Conservation (phyloP, 1,140 invertebrate genomes). For the Stegodyphus mimosarum region DNA sequence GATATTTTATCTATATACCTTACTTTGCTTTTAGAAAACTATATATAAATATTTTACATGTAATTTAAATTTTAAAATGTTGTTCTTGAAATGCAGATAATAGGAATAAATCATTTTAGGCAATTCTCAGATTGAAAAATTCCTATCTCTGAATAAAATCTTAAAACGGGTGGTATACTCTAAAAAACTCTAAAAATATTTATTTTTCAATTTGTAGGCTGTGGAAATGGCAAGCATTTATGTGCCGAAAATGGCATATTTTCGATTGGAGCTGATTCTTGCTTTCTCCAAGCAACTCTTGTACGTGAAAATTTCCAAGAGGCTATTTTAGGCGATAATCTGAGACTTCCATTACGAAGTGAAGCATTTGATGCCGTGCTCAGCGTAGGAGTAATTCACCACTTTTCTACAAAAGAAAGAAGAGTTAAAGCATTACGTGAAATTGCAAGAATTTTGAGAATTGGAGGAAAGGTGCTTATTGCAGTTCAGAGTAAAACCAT, state of each 20-base stretch:
- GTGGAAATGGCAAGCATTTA: slow-evolving; percentile 24
- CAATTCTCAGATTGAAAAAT: not conserved
- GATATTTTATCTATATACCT: too few relatives aligned
- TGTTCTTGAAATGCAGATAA: too few relatives aligned
- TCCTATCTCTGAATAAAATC: too few relatives aligned
- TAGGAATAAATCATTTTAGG: not conserved
- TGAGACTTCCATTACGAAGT: slow-evolving; percentile 88
- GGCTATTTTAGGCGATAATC: slow-evolving; percentile 75
- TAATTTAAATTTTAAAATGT: too few relatives aligned
- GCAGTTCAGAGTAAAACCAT: slow-evolving; percentile 81
- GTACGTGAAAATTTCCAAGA: not conserved
- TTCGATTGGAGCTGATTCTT: slow-evolving; percentile 1
- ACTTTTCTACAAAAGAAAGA: slow-evolving; percentile 88
- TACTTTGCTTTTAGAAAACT: too few relatives aligned
- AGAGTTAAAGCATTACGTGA: slow-evolving; percentile 87
- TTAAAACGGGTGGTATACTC: too few relatives aligned
- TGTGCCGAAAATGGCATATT: not conserved
- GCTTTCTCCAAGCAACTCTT: not conserved
- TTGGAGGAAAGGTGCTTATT: slow-evolving; percentile 89
- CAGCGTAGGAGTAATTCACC: slow-evolving; percentile 92
- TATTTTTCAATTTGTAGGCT: slow-evolving; percentile 7
- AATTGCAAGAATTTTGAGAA: slow-evolving; percentile 84
- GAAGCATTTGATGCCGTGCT: slow-evolving; percentile 93
- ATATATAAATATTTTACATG: too few relatives aligned
- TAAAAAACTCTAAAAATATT: not conserved